Base-by-base conservation (phyloP, 2,797 vertebrate genomes). In the Brotula barbata region DNA sequence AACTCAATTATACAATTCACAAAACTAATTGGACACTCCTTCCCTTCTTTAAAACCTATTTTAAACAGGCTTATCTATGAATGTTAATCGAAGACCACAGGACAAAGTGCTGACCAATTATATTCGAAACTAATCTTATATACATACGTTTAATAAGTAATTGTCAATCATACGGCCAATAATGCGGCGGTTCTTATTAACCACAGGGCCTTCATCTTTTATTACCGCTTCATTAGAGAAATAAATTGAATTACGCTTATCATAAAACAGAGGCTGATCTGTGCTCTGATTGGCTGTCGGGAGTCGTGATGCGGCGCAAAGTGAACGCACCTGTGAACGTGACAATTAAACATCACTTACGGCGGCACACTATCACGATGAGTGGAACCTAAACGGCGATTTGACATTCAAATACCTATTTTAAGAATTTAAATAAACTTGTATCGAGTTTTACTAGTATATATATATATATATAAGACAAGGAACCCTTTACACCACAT, bases 1-100 rank as follows among this genome's bases (percentile, higher is more conserved):
- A 75, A 75, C 67, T 77, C 64, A 75, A 81, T 82, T 78, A 80
- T 42, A 58, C 49, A 37, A 55, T 49, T 49, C 22, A 53, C 52
- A n/a, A 31, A 40, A 28, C 51, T 79, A 80, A 86, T 86, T 73
- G 67, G 59, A 71, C 56, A 20, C 7, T 2, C 49, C 19, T 54
- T 66, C 42, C 37, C 68, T 52, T 71, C 61, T 78, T 81, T 73
- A 76, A 73, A 21, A 68, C 42, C 14, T 48, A 57, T 42, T 73
- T 50, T 45, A 39, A 62, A 65, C 33, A 23, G 33, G 23, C 55
- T 33, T 28, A 10, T 37, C 40, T 42, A 11, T 19, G 9, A 15
- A 66, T 42, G 6, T 42, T 8, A 16, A 66, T 42, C 43, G 45
- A 13, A 0, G 2, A 14, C 39, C 16, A 20, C 21, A 22, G 31